Evolutionary conservation across 1,140 invertebrate species (phyloP).

Genomic region (Paraescarpia echinospica): DNA sequence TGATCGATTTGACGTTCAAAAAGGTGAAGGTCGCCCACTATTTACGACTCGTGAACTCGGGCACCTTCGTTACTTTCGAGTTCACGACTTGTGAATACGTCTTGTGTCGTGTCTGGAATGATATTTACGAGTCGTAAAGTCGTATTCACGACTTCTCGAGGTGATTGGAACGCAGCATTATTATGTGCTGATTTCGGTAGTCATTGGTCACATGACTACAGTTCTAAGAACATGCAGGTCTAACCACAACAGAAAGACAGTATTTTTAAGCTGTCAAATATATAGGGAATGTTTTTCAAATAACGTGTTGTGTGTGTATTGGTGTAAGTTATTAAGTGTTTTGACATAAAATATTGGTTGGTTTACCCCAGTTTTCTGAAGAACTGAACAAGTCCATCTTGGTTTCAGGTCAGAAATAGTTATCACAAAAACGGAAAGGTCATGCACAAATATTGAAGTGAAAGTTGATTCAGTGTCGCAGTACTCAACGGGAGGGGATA

Average conservation of each 20-base stretch:
- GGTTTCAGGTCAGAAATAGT: background rate
- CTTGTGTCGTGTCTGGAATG: background rate
- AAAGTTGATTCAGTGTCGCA: background rate
- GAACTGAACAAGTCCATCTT: background rate
- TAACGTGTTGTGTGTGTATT: background rate
- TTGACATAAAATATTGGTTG: background rate
- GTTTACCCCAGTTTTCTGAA: background rate
- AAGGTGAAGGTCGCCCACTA: too few species aligned
- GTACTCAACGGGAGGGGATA: background rate
- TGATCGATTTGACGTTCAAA: too few species aligned
- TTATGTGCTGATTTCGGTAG: background rate
- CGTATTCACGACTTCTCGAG: too few species aligned
- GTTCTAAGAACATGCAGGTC: background rate
- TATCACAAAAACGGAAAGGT: too few species aligned
- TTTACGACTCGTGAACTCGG: too few species aligned
- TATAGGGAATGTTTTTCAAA: background rate
- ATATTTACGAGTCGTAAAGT: background rate
- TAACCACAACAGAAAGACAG: background rate
- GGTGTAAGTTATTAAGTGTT: background rate
- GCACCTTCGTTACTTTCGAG: too few species aligned
- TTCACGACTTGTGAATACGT: too few species aligned
- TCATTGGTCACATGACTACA: too few species aligned
- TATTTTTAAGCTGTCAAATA: background rate
- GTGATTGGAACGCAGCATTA: background rate
- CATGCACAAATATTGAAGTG: background rate